A percentile compares a stretch with the other conserved stretches of the same genome.
These are phyloP conservation scores for Ameiurus melas DNA, from an alignment of 2,113 vertebrate genomes.

Conservation along the genomic window DNA sequence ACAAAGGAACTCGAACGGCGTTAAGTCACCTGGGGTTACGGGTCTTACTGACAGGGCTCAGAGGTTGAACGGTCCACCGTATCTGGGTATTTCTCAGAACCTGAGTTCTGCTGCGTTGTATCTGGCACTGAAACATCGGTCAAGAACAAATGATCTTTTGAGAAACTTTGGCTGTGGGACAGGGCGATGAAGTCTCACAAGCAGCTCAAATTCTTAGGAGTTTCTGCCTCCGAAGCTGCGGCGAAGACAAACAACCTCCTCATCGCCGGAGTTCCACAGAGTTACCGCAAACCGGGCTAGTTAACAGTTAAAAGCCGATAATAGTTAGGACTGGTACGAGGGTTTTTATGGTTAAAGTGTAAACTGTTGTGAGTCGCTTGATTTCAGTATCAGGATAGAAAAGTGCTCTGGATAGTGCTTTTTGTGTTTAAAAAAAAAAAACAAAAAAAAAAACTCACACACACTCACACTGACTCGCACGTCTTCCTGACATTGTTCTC, in stretches of 20 bases:
- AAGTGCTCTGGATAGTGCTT: neutral
- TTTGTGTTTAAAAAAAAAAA: neutral
- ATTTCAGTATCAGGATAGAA: neutral
- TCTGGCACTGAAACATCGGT: neutral
- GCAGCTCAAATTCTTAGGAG: conserved; percentile 1
- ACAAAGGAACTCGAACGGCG: neutral
- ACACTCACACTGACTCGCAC: conserved; percentile 27
- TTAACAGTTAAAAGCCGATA: neutral
- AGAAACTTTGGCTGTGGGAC: neutral
- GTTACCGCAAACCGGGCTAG: neutral
- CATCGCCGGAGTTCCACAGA: neutral
- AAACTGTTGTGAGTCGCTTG: neutral
- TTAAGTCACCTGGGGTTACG: neutral
- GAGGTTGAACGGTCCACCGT: neutral
- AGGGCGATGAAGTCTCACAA: neutral
- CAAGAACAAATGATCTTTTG: conserved; percentile 1
- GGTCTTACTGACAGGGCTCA: neutral
- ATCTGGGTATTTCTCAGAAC: neutral
- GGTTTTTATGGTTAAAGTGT: neutral
- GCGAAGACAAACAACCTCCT: neutral
- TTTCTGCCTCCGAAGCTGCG: neutral
- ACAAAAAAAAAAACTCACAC: neutral
- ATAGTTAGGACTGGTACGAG: neutral
- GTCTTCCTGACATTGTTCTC: conserved; percentile 64
- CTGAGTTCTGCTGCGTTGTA: neutral